Conservation (phyloP, 1,140 invertebrate species). For the Ips nitidus region DNA sequence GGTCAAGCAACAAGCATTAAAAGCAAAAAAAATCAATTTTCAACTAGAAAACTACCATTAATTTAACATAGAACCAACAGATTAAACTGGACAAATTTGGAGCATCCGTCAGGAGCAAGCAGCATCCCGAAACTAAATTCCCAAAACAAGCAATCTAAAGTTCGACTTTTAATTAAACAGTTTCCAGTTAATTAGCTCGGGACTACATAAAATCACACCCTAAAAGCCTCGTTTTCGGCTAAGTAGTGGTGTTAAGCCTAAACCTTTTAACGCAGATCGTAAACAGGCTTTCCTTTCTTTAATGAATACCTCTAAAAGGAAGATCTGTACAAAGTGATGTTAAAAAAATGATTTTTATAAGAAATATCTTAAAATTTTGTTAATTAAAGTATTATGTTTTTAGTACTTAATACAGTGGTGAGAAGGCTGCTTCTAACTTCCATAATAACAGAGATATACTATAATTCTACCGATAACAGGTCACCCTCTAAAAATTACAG, state of each 20-base stretch:
- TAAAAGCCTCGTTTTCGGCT: background rate
- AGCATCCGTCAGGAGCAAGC: background rate
- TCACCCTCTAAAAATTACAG: too few species aligned
- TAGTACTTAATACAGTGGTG: background rate
- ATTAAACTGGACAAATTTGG: background rate
- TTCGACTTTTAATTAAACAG: conserved; percentile 10
- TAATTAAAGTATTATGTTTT: background rate
- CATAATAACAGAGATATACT: background rate
- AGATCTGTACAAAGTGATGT: background rate
- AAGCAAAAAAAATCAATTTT: background rate
- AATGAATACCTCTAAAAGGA: too few species aligned
- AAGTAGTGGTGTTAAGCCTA: too few species aligned
- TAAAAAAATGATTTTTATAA: background rate
- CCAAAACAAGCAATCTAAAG: background rate
- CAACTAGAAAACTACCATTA: background rate
- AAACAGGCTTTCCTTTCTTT: background rate
- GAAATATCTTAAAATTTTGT: background rate
- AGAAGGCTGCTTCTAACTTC: background rate
- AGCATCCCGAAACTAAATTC: background rate
- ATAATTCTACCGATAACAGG: too few species aligned
- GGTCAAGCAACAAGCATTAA: background rate
- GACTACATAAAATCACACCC: background rate
- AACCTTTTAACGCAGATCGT: conserved; percentile 6
- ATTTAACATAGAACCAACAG: background rate
- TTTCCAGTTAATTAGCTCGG: conserved; percentile 9